A percentile compares a stretch with the other conserved stretches of the same genome.
phyloP scores from a whole-genome alignment of 2,797 vertebrate species.

The Macroramphosus scolopax region DNA sequence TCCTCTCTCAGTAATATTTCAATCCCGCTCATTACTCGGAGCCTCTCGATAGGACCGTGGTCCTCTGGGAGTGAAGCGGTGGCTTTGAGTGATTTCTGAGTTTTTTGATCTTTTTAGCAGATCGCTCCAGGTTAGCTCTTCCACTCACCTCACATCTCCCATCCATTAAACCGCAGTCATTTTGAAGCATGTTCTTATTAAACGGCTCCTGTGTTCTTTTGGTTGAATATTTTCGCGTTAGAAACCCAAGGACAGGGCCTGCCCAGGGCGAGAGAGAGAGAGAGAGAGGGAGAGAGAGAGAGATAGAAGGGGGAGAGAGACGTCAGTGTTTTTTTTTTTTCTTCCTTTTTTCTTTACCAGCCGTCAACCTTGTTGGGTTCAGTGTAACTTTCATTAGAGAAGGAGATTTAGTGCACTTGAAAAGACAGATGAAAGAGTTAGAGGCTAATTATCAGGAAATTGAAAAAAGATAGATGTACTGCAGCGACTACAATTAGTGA shows the following conservation, averaged over 20 bases:
- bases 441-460: slow-evolving; percentile 81
- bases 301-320: slow-evolving; percentile 2
- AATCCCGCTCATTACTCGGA: slow-evolving; percentile 57
- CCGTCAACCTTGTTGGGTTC: slow-evolving; percentile 78
- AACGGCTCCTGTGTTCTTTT: slow-evolving; percentile 71
- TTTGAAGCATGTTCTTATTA: slow-evolving; percentile 70
- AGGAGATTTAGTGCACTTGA: slow-evolving; percentile 79
- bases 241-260: slow-evolving; percentile 73
- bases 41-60: slow-evolving; percentile 45
- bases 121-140: slow-evolving; percentile 65
- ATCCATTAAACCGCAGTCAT: slow-evolving; percentile 67
- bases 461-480: slow-evolving; percentile 82
- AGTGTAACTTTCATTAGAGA: slow-evolving; percentile 80
- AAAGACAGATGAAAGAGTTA: slow-evolving; percentile 82
- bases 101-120: slow-evolving; percentile 69
- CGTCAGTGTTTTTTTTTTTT: slow-evolving; percentile 33
- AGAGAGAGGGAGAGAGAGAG: slow-evolving; percentile 9
- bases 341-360: slow-evolving; percentile 58
- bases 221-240: slow-evolving; percentile 67
- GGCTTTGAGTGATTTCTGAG: slow-evolving; percentile 64
- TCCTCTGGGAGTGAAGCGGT: slow-evolving; percentile 53
- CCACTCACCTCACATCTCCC: slow-evolving; percentile 65
- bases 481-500: slow-evolving; percentile 79
- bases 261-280: slow-evolving; percentile 58
- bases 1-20: slow-evolving; percentile 51